Evolutionary conservation across 2,888 invertebrate genomes (phyloP).

Genomic region (Pegoplata infirma): DNA sequence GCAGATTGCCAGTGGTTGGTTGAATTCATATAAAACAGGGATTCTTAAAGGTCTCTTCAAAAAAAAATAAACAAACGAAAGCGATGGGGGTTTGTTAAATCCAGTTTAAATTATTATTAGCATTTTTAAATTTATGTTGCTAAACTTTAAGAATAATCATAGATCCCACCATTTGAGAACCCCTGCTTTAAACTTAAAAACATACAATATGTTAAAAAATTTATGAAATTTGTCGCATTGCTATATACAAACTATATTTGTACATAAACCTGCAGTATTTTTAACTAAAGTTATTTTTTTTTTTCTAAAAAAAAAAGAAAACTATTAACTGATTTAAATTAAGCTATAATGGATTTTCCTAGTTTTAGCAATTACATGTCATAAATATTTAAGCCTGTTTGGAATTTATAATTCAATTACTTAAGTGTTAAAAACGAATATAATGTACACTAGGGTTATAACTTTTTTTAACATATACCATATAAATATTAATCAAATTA

Average conservation of each 20-base stretch:
- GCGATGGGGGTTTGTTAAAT: too few species aligned
- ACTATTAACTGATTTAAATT: not conserved
- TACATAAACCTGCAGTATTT: not conserved
- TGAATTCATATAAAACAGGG: not conserved
- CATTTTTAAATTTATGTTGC: too few species aligned
- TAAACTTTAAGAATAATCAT: too few species aligned
- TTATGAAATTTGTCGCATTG: conserved; percentile 16
- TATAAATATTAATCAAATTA: too few species aligned
- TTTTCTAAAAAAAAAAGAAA: not conserved
- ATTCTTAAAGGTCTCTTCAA: too few species aligned
- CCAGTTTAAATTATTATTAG: too few species aligned
- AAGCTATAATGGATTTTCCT: conserved; percentile 48
- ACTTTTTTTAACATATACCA: too few species aligned
- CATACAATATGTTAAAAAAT: conserved; percentile 8
- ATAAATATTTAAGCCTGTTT: conserved; percentile 45
- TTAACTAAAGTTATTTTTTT: not conserved
- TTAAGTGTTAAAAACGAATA: not conserved
- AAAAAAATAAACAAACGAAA: too few species aligned
- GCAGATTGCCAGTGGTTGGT: not conserved
- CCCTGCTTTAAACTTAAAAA: not conserved
- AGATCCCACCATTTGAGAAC: too few species aligned
- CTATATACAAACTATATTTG: not conserved
- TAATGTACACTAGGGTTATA: too few species aligned
- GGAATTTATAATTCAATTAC: not conserved
- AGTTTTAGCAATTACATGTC: conserved; percentile 34